Conservation (phyloP, 2,797 vertebrate species). For the Karalla daura region DNA sequence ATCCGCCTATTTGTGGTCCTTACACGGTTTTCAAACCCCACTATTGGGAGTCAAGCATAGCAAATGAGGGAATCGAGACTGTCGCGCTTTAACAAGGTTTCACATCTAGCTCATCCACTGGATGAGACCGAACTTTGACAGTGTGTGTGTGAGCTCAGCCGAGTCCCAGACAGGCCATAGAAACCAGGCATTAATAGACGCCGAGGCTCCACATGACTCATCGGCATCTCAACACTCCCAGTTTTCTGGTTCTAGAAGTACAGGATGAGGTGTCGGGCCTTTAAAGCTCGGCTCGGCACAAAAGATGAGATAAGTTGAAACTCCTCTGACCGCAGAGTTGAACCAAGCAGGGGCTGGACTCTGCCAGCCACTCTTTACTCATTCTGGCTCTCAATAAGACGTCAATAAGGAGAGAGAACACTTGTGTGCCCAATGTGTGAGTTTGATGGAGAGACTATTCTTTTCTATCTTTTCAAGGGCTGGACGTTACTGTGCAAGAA, state of each 20-base stretch:
- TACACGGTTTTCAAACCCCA: no score
- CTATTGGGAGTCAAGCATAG: background rate
- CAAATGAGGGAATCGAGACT: background rate
- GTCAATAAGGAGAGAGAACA: conserved; percentile 44
- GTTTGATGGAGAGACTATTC: conserved; percentile 23
- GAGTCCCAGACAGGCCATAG: conserved; percentile 20
- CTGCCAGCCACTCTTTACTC: conserved; percentile 7
- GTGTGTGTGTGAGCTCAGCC: conserved; percentile 40
- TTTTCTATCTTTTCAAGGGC: conserved; percentile 25
- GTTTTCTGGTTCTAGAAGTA: conserved; percentile 48
- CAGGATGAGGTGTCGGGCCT: conserved; percentile 64
- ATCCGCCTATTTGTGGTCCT: no score
- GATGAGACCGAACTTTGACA: conserved; percentile 27
- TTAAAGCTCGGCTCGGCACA: conserved; percentile 51
- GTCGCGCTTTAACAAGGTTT: conserved; percentile 22
- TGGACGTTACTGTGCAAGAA: conserved; percentile 3
- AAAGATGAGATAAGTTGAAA: conserved; percentile 45
- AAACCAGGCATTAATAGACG: conserved; percentile 29
- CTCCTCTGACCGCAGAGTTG: conserved; percentile 54
- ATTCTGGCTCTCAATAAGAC: conserved; percentile 34
- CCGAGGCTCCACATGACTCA: conserved; percentile 52
- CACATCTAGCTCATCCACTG: background rate
- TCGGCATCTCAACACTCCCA: conserved; percentile 44
- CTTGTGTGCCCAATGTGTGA: conserved; percentile 28
- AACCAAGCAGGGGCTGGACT: conserved; percentile 19